Conservation (phyloP, 2,113 vertebrate species). For the Neotragus pygmaeus region DNA sequence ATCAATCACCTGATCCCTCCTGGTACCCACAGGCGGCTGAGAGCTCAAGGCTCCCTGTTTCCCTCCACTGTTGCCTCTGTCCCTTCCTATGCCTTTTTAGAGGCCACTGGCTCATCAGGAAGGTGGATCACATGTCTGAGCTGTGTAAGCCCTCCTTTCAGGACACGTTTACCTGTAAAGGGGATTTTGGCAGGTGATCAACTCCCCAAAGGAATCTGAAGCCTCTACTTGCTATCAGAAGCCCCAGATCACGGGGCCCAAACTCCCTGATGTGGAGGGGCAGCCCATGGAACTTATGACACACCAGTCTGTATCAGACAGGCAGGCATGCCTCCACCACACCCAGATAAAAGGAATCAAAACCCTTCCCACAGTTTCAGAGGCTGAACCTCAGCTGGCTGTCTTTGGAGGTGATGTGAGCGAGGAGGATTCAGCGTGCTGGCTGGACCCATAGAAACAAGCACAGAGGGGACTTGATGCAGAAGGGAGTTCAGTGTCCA, state of each 20-base stretch:
- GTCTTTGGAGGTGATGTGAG: not conserved
- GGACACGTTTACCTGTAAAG: not conserved
- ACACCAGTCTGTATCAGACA: not conserved
- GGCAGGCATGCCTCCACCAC: not conserved
- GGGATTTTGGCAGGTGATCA: constrained; percentile 4
- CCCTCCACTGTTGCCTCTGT: not conserved
- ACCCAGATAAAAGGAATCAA: not conserved
- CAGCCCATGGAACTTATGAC: not conserved
- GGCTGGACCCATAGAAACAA: not conserved
- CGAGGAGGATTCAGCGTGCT: not conserved
- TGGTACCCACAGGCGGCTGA: not conserved
- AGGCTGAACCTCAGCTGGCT: not conserved
- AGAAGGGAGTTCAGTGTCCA: not conserved
- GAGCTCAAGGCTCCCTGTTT: constrained; percentile 41
- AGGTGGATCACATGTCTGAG: not conserved
- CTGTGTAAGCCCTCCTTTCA: not conserved
- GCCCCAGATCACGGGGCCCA: not conserved
- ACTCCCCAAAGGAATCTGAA: constrained; percentile 25
- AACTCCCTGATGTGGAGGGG: not conserved
- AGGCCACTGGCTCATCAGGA: not conserved
- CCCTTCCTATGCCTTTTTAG: not conserved
- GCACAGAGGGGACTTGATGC: not conserved
- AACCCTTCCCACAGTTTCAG: not conserved
- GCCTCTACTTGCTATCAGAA: not conserved
- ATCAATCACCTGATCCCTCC: constrained; percentile 50